Conservation (phyloP, 35 echinoderm and acorn worm genomes). For the Ophioderma brevispina region DNA sequence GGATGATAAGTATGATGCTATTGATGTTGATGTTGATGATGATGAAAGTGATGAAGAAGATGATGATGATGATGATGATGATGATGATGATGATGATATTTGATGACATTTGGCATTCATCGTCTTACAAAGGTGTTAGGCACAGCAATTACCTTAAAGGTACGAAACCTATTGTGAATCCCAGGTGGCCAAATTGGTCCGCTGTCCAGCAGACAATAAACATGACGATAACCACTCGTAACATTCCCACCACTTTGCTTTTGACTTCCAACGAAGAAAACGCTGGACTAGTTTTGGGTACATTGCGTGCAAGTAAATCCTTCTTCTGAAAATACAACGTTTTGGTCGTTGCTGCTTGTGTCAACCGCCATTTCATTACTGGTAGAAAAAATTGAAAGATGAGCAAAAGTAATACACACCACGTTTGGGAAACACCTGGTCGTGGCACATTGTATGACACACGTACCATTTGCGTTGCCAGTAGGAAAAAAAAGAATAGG, state of each 20-base stretch:
- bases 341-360: constrained; percentile 21
- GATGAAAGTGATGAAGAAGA: too few species aligned
- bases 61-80: too few species aligned
- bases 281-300: constrained; percentile 23
- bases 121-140: too few species aligned
- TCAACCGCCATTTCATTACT: constrained; percentile 39
- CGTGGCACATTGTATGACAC: constrained; percentile 16
- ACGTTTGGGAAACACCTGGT: constrained; percentile 18
- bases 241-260: constrained; percentile 38
- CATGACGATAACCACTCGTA: constrained; percentile 67
- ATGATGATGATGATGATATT: too few species aligned
- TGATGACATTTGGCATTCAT: too few species aligned
- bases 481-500: constrained; percentile 3
- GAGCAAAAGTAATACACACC: constrained; percentile 47
- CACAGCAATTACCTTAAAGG: background rate
- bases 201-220: constrained; percentile 80
- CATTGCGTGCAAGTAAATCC: background rate
- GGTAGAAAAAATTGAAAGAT: constrained; percentile 58
- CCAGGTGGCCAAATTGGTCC: constrained; percentile 36
- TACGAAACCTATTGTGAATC: background rate
- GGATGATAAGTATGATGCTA: too few species aligned
- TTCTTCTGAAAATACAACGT: constrained; percentile 34
- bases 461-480: background rate
- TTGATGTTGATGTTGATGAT: too few species aligned
- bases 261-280: constrained; percentile 49